Evolutionary conservation across 1,140 invertebrate species (phyloP).

Genomic region (Nymphalis io): DNA sequence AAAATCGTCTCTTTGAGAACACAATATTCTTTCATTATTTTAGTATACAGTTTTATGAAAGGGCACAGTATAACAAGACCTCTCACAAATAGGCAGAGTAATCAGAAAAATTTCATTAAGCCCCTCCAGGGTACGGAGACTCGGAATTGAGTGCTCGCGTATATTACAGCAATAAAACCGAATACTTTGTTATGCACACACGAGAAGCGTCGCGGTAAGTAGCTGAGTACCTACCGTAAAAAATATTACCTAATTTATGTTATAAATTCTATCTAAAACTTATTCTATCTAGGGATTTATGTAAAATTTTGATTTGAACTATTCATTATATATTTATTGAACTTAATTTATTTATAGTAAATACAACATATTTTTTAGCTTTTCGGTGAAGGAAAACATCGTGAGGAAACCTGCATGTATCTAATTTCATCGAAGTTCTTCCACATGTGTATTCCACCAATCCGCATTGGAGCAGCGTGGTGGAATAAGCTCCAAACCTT

Average conservation of each 20-base stretch:
- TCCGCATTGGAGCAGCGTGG: conserved; percentile 24
- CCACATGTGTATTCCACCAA: conserved; percentile 10
- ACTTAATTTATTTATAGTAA: no score
- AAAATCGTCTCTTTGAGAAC: conserved; percentile 2
- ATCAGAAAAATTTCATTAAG: conserved; percentile 60
- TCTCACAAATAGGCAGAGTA: conserved; percentile 49
- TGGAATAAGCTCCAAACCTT: no score
- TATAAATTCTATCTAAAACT: no score
- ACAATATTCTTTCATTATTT: conserved; percentile 19
- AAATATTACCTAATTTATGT: background rate
- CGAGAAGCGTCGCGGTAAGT: conserved; percentile 40
- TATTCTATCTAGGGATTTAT: no score
- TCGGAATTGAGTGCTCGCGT: conserved; percentile 51
- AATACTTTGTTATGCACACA: conserved; percentile 60
- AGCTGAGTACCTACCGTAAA: conserved; percentile 10
- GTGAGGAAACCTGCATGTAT: no score
- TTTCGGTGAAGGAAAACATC: no score
- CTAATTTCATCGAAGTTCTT: no score
- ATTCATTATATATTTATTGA: no score
- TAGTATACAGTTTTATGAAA: conserved; percentile 18
- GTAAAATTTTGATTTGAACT: no score
- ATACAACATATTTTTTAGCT: no score
- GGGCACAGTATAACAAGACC: conserved; percentile 24
- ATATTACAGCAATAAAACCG: conserved; percentile 59
- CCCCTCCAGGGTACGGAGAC: conserved; percentile 38